Base-by-base conservation (phyloP, 2,113 vertebrate species). In the Perca flavescens region DNA sequence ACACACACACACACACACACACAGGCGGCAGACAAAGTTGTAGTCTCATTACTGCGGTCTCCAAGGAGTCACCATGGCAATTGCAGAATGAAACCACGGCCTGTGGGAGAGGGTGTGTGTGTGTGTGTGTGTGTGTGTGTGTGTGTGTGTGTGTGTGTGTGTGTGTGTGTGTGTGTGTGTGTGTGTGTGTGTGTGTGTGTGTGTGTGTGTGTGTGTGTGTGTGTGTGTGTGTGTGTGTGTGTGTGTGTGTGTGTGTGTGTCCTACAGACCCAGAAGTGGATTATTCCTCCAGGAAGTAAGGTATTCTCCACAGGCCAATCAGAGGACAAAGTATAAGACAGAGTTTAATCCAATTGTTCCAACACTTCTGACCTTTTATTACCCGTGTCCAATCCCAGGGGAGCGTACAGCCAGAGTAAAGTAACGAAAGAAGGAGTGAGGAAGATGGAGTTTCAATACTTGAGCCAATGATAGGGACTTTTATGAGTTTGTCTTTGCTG, bases 21-120 rank as follows among this genome's bases (percentile, higher is more conserved):
- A 60, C 64, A 77, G 63, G 46, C 28, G 10, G 43, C 74, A 66
- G 79, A 83, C 81, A 61, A 78, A 85, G 80, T 84, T 87, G 82
- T 86, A 83, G 80, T 89, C 86, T 86, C 90, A 89, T 91, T 92
- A 80, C 83, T 76, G 53, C 34, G 47, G 86, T 92, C 92, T 93
- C 91, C 82, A 84, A 88, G 89, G 92, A 91, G 88, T 92, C 87
- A 50, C 88, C 78, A 86, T 91, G 85, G 83, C 85, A 72, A 86
- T 91, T 85, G 86, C 84, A 84, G 90, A 94, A 93, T 91, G 88
- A 93, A 92, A 91, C 92, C 89, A 88, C 50, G 82, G 90, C 93
- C 93, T 91, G 80, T 91, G 92, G 91, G 93, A 94, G 69, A 66
- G 70, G 46, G 49, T 31, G 68, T 66, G 80, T 68, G 74, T 63